phyloP scores from a whole-genome alignment of 2,113 vertebrate species.

The Muscicapa adusta region DNA sequence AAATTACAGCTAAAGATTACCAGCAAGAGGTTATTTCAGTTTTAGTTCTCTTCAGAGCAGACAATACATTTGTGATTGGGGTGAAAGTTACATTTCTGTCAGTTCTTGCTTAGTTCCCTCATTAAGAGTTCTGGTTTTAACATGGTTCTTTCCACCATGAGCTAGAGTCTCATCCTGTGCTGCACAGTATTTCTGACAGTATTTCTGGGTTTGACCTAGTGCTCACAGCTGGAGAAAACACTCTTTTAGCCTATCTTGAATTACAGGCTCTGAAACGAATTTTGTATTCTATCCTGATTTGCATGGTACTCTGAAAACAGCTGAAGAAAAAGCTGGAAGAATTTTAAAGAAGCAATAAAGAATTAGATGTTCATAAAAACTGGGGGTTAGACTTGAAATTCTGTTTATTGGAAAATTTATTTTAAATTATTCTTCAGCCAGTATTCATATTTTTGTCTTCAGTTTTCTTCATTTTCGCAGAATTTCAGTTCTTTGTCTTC shows the following conservation, averaged over 20 bases:
- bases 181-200: background rate
- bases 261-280: background rate
- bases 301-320: background rate
- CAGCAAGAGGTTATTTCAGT: background rate
- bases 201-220: background rate
- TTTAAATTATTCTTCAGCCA: constrained; percentile 22
- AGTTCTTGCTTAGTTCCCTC: constrained; percentile 35
- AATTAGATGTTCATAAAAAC: background rate
- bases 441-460: background rate
- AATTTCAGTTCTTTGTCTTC: constrained; percentile 30
- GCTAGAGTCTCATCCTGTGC: background rate
- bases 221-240: background rate
- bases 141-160: background rate
- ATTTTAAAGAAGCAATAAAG: background rate
- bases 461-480: background rate
- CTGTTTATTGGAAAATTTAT: constrained; percentile 23
- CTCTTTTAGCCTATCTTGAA: background rate
- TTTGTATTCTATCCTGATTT: background rate
- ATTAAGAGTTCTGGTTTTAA: background rate
- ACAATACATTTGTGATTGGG: background rate
- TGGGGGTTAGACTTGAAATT: background rate
- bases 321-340: background rate
- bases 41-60: background rate
- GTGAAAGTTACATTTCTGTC: background rate
- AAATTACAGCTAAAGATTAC: background rate